Conservation (phyloP, 2,113 vertebrate genomes). For the Apistogramma diplotaenia region DNA sequence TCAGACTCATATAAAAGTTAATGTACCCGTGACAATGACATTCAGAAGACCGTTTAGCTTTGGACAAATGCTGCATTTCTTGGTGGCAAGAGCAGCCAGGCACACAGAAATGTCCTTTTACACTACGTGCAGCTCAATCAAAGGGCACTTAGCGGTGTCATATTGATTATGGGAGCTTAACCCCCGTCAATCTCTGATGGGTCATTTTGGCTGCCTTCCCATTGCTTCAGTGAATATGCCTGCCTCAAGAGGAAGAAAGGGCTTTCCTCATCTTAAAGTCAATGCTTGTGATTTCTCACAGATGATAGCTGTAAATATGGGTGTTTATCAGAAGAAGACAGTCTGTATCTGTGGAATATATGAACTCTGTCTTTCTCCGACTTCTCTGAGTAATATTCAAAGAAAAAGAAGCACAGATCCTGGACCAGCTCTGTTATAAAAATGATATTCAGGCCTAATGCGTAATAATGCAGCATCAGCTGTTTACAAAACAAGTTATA, state of each 20-base stretch:
- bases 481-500: neutral
- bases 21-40: conserved; percentile 71
- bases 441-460: conserved; percentile 20
- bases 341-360: neutral
- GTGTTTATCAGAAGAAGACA: neutral
- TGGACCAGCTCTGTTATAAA: conserved; percentile 8
- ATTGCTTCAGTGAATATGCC: neutral
- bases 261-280: conserved; percentile 10
- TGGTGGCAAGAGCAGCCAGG: conserved; percentile 59
- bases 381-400: neutral
- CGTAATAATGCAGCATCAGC: conserved; percentile 29
- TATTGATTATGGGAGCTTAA: conserved; percentile 76
- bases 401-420: neutral
- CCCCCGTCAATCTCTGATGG: conserved; percentile 66
- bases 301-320: neutral
- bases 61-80: conserved; percentile 59
- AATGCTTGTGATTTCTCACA: neutral
- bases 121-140: conserved; percentile 66
- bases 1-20: conserved; percentile 72
- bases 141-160: conserved; percentile 73
- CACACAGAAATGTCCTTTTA: conserved; percentile 63
- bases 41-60: conserved; percentile 70
- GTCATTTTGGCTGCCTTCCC: conserved; percentile 62
- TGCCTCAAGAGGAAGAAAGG: neutral
- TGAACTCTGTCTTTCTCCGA: neutral